Evolutionary conservation across 2,797 vertebrate genomes (phyloP), one percentile per base, ranked within the genome.

Genomic region (Chanos chanos): DNA sequence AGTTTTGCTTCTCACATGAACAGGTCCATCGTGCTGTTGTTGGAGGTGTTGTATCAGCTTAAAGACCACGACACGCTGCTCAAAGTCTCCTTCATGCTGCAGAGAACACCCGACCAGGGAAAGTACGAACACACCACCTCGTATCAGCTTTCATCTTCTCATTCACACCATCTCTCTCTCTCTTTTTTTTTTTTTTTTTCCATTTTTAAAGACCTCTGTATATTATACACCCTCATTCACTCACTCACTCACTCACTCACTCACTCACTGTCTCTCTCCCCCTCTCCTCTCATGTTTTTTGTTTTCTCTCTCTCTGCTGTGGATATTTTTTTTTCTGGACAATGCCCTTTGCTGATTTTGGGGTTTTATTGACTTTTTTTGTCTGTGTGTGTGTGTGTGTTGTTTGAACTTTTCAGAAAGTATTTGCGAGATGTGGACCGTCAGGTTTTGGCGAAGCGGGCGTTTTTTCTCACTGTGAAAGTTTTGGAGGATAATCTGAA

Each of bases 1-100:
- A 99, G 97, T 84, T 99, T 99, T 40, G 96, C 96, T 18, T 99
- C 94, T 87, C 97, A 99, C 92, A 99, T 99, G 96, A 99, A 97
- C 91, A 91, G 96, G 77, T 98, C 97, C 64, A 94, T 98, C 53
- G 94, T 97, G 64, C 90, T 99, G 25, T 85, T 99, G 77, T 87
- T 99, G 48, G 88, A 95, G 66, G 96, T 99, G 85, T 88, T 99
- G 81, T 90, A 89, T 66, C 92, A 94, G 74, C 92, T 99, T 0
- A 93, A 92, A 80, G 97, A 99, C 79, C 94, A 96, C 83, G 87
- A 90, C 83, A 98, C 96, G 19, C 79, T 99, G 77, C 84, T 99
- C 45, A 97, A 95, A 82, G 93, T 98, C 72, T 98, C 94, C 34
- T 97, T 94, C 71, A 98, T 98, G 94, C 91, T 99, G 68, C 97